These are phyloP conservation scores for Pyralis farinalis DNA, from an alignment of 2,888 invertebrate genomes.

Conservation along the genomic window DNA sequence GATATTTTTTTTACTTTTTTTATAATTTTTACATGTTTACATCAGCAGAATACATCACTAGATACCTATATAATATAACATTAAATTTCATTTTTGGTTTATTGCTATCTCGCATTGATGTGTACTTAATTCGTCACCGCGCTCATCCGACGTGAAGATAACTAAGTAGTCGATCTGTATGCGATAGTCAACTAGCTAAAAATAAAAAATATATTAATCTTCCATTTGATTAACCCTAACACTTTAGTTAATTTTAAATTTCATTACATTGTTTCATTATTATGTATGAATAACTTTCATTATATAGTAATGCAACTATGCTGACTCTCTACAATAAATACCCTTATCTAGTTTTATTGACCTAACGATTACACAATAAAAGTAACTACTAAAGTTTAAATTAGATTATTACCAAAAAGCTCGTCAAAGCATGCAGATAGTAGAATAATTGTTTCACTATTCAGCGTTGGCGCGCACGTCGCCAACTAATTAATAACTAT, in stretches of 20 bases:
- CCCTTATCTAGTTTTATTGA: constrained; percentile 75
- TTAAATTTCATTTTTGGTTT: constrained; percentile 80
- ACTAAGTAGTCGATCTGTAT: constrained; percentile 61
- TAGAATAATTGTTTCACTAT: constrained; percentile 74
- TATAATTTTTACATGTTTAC: constrained; percentile 73
- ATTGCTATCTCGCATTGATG: constrained; percentile 72
- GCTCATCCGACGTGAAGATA: constrained; percentile 44
- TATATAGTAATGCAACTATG: constrained; percentile 74
- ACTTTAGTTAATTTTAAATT: constrained; percentile 61
- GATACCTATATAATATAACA: constrained; percentile 72
- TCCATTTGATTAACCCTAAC: constrained; percentile 70
- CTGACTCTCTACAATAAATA: constrained; percentile 77
- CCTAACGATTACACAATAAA: constrained; percentile 78
- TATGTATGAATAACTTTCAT: constrained; percentile 73
- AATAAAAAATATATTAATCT: constrained; percentile 80
- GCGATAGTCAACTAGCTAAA: constrained; percentile 79
- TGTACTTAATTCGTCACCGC: constrained; percentile 48
- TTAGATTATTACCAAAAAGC: constrained; percentile 81
- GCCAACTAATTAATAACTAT: constrained; percentile 61
- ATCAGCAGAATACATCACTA: constrained; percentile 77
- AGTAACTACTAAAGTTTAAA: constrained; percentile 77
- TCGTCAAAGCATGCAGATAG: constrained; percentile 81
- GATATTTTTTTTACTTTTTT: constrained; percentile 70
- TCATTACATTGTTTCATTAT: constrained; percentile 72
- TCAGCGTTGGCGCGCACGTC: constrained; percentile 67